Percentiles rank a stretch among this genome's conserved stretches.
phyloP scores from a whole-genome alignment of 1,140 invertebrate genomes.

The Maconellicoccus hirsutus region DNA sequence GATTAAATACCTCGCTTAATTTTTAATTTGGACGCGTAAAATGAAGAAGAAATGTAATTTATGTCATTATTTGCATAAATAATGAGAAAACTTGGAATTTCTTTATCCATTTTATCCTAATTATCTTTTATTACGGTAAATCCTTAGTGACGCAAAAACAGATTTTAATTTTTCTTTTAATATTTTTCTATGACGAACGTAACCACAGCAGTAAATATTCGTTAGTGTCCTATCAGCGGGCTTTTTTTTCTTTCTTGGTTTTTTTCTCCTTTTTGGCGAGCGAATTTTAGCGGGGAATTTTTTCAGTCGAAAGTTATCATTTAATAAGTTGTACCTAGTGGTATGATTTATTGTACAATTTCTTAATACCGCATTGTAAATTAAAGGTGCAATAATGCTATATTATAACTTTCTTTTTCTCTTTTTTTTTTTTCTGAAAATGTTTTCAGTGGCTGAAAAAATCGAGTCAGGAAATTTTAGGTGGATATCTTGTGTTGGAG shows the following conservation, averaged over 20 bases:
- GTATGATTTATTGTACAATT: not conserved
- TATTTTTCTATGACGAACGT: conserved; percentile 9
- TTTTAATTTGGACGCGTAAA: conserved; percentile 9
- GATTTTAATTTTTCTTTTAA: conserved; percentile 10
- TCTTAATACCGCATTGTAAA: not conserved
- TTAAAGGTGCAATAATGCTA: not conserved
- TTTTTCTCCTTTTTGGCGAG: not conserved
- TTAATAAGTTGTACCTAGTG: not conserved
- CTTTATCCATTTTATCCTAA: conserved; percentile 9
- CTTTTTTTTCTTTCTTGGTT: not conserved
- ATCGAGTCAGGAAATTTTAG: no score
- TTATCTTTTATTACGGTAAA: conserved; percentile 9
- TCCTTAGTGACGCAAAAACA: conserved; percentile 7
- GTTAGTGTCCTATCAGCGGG: not conserved
- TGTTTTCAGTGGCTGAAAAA: no score
- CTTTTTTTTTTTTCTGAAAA: no score
- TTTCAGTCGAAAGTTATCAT: not conserved
- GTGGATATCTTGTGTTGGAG: no score
- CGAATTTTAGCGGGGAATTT: not conserved
- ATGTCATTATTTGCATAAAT: conserved; percentile 9
- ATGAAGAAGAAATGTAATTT: conserved; percentile 9
- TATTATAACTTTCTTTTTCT: no score
- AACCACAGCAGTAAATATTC: conserved; percentile 3
- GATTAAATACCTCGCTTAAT: conserved; percentile 1
- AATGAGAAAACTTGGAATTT: conserved; percentile 9